These are phyloP conservation scores for Seladonia tumulorum DNA, from an alignment of 2,888 invertebrate genomes.

Conservation along the genomic window DNA sequence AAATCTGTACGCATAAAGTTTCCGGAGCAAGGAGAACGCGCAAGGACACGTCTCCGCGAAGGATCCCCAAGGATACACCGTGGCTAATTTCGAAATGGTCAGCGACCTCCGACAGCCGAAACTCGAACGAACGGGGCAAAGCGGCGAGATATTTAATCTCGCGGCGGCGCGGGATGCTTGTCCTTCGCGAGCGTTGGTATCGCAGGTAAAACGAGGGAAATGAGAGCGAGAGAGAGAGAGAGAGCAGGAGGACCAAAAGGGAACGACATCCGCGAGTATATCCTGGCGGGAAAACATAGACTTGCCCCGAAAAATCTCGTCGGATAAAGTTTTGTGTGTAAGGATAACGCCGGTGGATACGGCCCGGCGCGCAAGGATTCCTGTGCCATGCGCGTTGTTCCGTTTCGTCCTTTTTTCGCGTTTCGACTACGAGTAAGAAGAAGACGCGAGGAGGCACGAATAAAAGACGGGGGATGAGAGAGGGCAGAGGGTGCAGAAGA, in stretches of 20 bases:
- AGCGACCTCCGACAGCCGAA: conserved; percentile 31
- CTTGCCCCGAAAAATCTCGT: conserved; percentile 57
- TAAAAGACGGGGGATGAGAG: conserved; percentile 39
- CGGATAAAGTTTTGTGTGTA: conserved; percentile 61
- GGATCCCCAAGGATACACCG: conserved; percentile 39
- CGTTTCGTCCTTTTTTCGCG: conserved; percentile 47
- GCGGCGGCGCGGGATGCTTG: conserved; percentile 11
- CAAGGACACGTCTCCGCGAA: conserved; percentile 14
- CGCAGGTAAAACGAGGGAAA: conserved; percentile 23
- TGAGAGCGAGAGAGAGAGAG: not conserved
- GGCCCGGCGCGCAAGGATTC: conserved; percentile 73
- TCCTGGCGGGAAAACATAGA: conserved; percentile 36
- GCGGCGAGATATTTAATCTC: conserved; percentile 38
- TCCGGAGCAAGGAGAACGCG: conserved; percentile 28
- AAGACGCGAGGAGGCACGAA: conserved; percentile 55
- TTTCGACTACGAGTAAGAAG: conserved; percentile 38
- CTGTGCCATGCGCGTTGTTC: conserved; percentile 69
- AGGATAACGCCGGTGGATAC: conserved; percentile 60
- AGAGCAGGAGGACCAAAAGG: not conserved
- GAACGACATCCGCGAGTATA: conserved; percentile 37
- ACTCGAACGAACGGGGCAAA: conserved; percentile 21
- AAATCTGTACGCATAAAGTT: conserved; percentile 17
- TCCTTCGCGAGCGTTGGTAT: conserved; percentile 12
- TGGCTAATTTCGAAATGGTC: conserved; percentile 29
- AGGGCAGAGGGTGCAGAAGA: conserved; percentile 29